phyloP scores from a whole-genome alignment of 2,888 invertebrate species.

The Heliconius ethilla region DNA sequence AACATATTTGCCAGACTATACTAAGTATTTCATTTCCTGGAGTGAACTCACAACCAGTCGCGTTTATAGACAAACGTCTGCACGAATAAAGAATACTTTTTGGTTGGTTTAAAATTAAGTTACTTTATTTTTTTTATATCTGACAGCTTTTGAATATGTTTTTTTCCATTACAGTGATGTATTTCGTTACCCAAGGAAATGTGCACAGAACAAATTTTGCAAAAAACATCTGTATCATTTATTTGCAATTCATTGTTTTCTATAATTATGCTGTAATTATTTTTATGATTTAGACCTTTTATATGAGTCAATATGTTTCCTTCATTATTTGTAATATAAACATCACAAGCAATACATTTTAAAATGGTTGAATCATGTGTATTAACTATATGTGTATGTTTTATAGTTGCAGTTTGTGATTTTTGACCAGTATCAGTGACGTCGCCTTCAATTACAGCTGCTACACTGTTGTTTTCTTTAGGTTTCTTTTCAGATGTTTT shows the following conservation, averaged over 20 bases:
- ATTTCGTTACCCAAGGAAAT: constrained; percentile 26
- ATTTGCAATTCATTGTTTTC: constrained; percentile 1
- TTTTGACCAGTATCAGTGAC: not conserved
- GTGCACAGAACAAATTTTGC: constrained; percentile 4
- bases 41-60: no score
- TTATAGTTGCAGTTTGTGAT: not conserved
- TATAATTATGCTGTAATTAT: constrained; percentile 3
- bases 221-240: constrained; percentile 10
- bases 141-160: not conserved
- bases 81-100: not conserved
- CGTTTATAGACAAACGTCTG: no score
- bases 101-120: not conserved
- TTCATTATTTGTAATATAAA: constrained; percentile 22
- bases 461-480: not conserved
- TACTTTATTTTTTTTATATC: not conserved
- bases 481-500: not conserved
- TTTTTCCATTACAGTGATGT: constrained; percentile 15
- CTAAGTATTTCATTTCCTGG: no score
- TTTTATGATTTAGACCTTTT: constrained; percentile 8
- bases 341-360: constrained; percentile 6
- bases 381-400: constrained; percentile 6
- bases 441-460: not conserved
- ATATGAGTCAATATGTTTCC: constrained; percentile 9
- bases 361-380: not conserved
- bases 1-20: no score